Conservation (phyloP, 2,797 vertebrate species). For the Chloroceryle inda region DNA sequence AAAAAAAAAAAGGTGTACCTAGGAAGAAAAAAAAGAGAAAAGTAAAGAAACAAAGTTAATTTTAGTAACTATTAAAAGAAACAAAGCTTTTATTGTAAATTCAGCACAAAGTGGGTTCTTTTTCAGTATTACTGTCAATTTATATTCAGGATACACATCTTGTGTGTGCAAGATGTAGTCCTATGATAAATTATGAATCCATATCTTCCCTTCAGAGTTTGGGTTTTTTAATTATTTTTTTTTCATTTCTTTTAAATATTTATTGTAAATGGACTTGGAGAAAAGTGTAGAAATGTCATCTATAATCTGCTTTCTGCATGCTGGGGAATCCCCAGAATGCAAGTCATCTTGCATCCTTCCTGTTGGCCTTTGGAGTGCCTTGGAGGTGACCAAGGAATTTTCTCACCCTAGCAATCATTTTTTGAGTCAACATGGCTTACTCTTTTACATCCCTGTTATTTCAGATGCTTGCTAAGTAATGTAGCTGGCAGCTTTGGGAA, state of each 20-base stretch:
- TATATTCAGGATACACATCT: not conserved
- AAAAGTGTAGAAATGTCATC: slow-evolving; percentile 19
- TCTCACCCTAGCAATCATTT: not conserved
- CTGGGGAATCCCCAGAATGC: not conserved
- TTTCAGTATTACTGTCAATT: not conserved
- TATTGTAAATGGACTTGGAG: slow-evolving; percentile 32
- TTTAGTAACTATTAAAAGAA: not conserved
- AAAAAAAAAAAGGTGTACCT: not conserved
- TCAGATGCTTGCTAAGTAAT: not conserved
- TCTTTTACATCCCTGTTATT: slow-evolving; percentile 2
- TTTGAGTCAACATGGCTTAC: not conserved
- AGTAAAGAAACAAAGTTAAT: not conserved
- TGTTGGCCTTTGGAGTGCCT: not conserved
- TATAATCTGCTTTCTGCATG: not conserved
- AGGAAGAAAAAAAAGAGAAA: not conserved
- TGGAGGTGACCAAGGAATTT: not conserved
- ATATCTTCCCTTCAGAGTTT: not conserved
- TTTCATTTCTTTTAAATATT: slow-evolving; percentile 48
- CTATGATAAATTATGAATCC: slow-evolving; percentile 57
- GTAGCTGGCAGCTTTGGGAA: not conserved
- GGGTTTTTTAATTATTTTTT: not conserved
- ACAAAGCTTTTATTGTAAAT: not conserved
- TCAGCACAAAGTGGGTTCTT: not conserved
- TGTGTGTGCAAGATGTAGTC: not conserved
- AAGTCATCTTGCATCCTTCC: not conserved